Evolutionary conservation across 2,888 invertebrate genomes (phyloP).

Genomic region (Strigamia maritima): DNA sequence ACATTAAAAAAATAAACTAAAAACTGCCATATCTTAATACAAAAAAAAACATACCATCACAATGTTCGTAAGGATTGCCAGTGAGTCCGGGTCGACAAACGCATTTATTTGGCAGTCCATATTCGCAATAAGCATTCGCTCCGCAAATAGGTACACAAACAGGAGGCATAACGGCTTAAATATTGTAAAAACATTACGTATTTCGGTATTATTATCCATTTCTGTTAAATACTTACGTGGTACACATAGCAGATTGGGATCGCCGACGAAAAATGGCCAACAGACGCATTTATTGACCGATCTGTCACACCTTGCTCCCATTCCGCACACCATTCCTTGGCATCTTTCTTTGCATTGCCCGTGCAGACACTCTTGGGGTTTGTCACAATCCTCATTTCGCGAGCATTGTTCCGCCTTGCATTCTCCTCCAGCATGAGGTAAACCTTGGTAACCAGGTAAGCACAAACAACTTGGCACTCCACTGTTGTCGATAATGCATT

Average conservation of each 20-base stretch:
- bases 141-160: conserved; percentile 76
- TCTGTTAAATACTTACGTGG: conserved; percentile 67
- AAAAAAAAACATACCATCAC: conserved; percentile 55
- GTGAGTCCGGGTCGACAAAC: conserved; percentile 77
- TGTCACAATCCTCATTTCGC: conserved; percentile 45
- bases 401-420: conserved; percentile 55
- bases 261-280: conserved; percentile 80
- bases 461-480: conserved; percentile 82
- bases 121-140: conserved; percentile 80
- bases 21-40: background rate
- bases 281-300: conserved; percentile 79
- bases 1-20: too few relatives aligned
- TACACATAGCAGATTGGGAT: conserved; percentile 84
- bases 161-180: conserved; percentile 69
- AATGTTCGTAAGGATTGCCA: conserved; percentile 83
- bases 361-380: conserved; percentile 63
- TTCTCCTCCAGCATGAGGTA: conserved; percentile 85
- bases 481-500: conserved; percentile 71
- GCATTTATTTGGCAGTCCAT: conserved; percentile 71
- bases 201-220: background rate
- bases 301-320: conserved; percentile 80
- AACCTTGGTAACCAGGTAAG: conserved; percentile 78
- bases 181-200: background rate
- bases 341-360: conserved; percentile 86
- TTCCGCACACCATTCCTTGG: conserved; percentile 79